Percentiles rank a stretch among this genome's conserved stretches.
phyloP scores from a whole-genome alignment of 2,888 invertebrate genomes.

The Cataglyphis cursor region DNA sequence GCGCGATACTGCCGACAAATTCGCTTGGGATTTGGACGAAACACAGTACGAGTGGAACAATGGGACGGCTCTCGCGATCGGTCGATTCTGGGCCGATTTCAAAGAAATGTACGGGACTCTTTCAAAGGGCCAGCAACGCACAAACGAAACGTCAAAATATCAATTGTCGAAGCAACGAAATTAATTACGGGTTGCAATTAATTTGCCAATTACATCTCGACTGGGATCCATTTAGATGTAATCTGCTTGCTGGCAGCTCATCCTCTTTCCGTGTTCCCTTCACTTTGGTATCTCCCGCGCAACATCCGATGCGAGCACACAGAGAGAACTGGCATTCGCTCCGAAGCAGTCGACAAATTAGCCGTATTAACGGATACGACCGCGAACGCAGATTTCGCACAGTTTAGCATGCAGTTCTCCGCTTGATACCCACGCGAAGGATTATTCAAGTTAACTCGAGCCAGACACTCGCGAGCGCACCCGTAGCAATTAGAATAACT shows the following conservation, averaged over 20 bases:
- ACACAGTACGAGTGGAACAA: slow-evolving; percentile 51
- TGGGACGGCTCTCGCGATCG: slow-evolving; percentile 32
- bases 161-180: slow-evolving; percentile 74
- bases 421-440: slow-evolving; percentile 66
- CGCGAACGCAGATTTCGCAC: slow-evolving; percentile 72
- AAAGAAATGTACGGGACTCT: slow-evolving; percentile 10
- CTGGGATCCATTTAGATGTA: slow-evolving; percentile 80
- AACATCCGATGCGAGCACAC: slow-evolving; percentile 63
- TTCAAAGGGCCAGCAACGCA: slow-evolving; percentile 15
- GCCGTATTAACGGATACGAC: slow-evolving; percentile 70
- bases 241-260: slow-evolving; percentile 75
- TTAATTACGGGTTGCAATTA: slow-evolving; percentile 80
- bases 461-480: slow-evolving; percentile 53
- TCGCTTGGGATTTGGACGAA: slow-evolving; percentile 60
- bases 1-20: slow-evolving; percentile 56
- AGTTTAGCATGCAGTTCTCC: slow-evolving; percentile 65
- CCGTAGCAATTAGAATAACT: slow-evolving; percentile 44
- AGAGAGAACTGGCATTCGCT: slow-evolving; percentile 74
- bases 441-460: slow-evolving; percentile 72
- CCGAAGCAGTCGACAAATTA: slow-evolving; percentile 80
- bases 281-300: slow-evolving; percentile 61
- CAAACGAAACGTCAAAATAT: slow-evolving; percentile 65
- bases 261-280: slow-evolving; percentile 48
- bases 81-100: slow-evolving; percentile 25
- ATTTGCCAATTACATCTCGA: slow-evolving; percentile 78